These are phyloP conservation scores for Porites lobata DNA, from an alignment of 92 coral and sea anemone genomes.

Conservation along the genomic window DNA sequence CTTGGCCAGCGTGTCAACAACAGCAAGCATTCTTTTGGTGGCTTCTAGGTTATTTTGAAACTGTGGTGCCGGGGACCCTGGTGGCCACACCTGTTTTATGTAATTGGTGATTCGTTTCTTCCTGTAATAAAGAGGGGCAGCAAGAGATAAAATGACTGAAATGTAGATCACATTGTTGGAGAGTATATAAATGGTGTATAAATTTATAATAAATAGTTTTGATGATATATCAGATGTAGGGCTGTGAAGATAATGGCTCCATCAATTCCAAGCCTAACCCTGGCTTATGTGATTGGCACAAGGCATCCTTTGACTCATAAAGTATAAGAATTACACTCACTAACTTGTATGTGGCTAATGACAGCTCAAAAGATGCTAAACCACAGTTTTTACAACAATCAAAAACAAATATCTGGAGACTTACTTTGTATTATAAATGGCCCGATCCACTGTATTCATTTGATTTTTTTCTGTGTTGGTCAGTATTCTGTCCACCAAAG, in stretches of 20 bases:
- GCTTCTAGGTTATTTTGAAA: conserved; percentile 55
- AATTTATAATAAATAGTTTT: conserved; percentile 40
- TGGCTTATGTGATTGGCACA: conserved; percentile 34
- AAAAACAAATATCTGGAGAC: conserved; percentile 52
- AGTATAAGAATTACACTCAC: conserved; percentile 21
- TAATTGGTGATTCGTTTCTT: conserved; percentile 59
- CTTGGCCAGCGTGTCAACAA: conserved; percentile 39
- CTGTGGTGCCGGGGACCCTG: conserved; percentile 47
- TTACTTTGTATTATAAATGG: conserved; percentile 61
- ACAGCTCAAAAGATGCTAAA: conserved; percentile 30
- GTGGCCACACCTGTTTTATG: conserved; percentile 61
- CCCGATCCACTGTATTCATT: conserved; percentile 42
- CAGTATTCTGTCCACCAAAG: conserved; percentile 46
- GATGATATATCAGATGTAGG: conserved; percentile 9
- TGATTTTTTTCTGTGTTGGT: conserved; percentile 56
- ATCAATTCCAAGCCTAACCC: background rate
- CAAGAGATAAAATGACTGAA: conserved; percentile 21
- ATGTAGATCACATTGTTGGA: conserved; percentile 22
- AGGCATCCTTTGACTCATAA: conserved; percentile 41
- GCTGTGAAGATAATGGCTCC: conserved; percentile 17
- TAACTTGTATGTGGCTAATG: conserved; percentile 35
- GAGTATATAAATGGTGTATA: conserved; percentile 25
- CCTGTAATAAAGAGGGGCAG: conserved; percentile 28
- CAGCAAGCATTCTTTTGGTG: conserved; percentile 38
- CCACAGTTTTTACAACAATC: conserved; percentile 10